Conservation (phyloP, 2,797 vertebrate genomes). For the Anolis apletophallus region DNA sequence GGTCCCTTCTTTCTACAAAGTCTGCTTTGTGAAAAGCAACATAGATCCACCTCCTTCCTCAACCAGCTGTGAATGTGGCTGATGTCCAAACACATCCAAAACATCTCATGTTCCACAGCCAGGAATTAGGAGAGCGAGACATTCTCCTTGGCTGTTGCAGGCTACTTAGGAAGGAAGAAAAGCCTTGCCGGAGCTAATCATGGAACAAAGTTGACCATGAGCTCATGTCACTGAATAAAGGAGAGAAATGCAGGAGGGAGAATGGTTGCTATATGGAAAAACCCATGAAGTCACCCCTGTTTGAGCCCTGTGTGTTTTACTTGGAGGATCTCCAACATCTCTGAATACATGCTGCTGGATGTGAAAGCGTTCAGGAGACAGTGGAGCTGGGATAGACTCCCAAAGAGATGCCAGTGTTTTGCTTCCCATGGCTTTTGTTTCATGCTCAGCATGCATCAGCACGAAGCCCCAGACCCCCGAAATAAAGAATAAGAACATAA, state of each 20-base stretch:
- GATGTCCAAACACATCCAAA: background rate
- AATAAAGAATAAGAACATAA: no score
- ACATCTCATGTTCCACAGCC: background rate
- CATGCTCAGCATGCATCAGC: background rate
- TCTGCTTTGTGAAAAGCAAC: background rate
- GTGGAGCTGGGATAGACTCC: background rate
- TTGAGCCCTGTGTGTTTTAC: background rate
- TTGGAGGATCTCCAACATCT: background rate
- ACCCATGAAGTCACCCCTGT: background rate
- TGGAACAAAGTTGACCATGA: background rate
- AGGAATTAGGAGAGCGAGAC: background rate
- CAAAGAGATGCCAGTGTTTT: slow-evolving; percentile 18
- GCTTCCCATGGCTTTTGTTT: slow-evolving; percentile 1
- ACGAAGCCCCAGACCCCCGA: background rate
- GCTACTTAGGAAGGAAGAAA: background rate
- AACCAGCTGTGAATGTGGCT: background rate
- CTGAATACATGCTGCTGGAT: background rate
- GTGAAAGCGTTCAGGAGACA: background rate
- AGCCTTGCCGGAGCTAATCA: background rate
- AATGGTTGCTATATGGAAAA: background rate
- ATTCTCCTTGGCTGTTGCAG: background rate
- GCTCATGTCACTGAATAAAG: background rate
- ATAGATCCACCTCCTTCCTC: background rate
- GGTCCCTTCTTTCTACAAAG: background rate
- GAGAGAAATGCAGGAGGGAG: background rate